These are phyloP conservation scores for Tenrec ecaudatus DNA, from an alignment of 2,113 vertebrate genomes.

Conservation along the genomic window DNA sequence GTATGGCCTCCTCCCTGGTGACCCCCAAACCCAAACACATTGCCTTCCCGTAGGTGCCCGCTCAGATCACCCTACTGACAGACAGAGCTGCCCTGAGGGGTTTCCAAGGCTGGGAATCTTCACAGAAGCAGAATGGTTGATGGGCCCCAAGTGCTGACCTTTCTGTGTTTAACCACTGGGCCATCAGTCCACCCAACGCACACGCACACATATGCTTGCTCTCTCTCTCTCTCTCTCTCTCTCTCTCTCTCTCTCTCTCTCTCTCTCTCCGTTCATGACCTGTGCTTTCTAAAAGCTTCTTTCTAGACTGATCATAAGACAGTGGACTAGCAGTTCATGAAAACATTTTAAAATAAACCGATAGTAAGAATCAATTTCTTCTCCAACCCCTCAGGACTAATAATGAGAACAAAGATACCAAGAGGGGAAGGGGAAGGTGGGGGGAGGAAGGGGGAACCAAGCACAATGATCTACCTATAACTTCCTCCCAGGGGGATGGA, in stretches of 20 bases:
- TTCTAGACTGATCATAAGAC: constrained; percentile 22
- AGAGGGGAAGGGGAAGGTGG: too few species aligned
- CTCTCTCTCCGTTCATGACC: not conserved
- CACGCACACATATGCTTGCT: not conserved
- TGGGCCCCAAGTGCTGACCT: not conserved
- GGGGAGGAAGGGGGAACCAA: too few species aligned
- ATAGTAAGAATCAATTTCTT: too few species aligned
- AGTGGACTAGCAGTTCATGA: not conserved
- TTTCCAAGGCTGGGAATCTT: not conserved
- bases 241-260: too few species aligned
- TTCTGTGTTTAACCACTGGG: not conserved
- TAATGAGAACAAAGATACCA: too few species aligned
- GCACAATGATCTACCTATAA: too few species aligned
- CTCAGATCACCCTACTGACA: not conserved
- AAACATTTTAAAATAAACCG: too few species aligned
- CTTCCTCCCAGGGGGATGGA: too few species aligned
- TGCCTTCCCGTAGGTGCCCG: not conserved
- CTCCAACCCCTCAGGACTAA: too few species aligned
- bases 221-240: too few species aligned
- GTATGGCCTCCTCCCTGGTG: not conserved
- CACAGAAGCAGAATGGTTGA: not conserved
- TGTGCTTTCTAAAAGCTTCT: not conserved
- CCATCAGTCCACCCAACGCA: not conserved
- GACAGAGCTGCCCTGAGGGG: not conserved
- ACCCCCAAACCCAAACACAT: not conserved